A percentile compares a stretch with the other conserved stretches of the same genome.
These are phyloP conservation scores for Bostrychus sinensis DNA, from an alignment of 2,113 vertebrate genomes.

Conservation along the genomic window DNA sequence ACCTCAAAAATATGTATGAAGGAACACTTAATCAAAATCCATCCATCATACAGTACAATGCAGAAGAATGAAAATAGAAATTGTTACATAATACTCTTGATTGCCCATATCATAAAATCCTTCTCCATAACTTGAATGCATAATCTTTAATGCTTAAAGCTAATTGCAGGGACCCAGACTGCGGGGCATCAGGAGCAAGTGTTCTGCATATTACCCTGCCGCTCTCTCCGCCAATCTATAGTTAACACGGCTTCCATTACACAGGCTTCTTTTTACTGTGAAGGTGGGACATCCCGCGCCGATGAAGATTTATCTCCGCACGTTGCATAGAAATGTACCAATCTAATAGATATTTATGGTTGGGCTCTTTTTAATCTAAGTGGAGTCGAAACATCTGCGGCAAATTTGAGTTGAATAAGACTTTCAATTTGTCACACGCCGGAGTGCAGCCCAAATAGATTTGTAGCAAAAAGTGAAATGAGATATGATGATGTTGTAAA, in stretches of 20 bases:
- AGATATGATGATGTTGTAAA: conserved; percentile 19
- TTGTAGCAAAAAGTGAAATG: conserved; percentile 21
- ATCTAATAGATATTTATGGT: conserved; percentile 78
- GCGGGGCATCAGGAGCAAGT: conserved; percentile 6
- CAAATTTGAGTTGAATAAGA: conserved; percentile 60
- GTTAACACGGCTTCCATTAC: conserved; percentile 58
- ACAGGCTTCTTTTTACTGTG: conserved; percentile 38
- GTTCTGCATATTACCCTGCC: conserved; percentile 49
- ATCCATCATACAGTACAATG: too few species aligned
- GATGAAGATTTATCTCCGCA: conserved; percentile 69
- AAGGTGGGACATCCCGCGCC: conserved; percentile 48
- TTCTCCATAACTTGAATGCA: not conserved
- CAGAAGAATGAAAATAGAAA: too few species aligned
- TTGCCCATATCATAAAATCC: not conserved
- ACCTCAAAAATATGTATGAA: too few species aligned
- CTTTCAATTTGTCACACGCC: conserved; percentile 68
- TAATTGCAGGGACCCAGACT: not conserved
- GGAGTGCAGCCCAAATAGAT: conserved; percentile 24
- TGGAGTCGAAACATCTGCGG: conserved; percentile 59
- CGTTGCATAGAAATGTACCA: conserved; percentile 56
- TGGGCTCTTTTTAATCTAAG: conserved; percentile 73
- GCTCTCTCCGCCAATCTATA: conserved; percentile 47
- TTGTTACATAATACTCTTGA: not conserved
- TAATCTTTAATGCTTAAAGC: conserved; percentile 17
- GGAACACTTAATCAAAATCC: too few species aligned